Base-by-base conservation (phyloP, 2,888 invertebrate genomes). In the Choristoneura rosaceana region DNA sequence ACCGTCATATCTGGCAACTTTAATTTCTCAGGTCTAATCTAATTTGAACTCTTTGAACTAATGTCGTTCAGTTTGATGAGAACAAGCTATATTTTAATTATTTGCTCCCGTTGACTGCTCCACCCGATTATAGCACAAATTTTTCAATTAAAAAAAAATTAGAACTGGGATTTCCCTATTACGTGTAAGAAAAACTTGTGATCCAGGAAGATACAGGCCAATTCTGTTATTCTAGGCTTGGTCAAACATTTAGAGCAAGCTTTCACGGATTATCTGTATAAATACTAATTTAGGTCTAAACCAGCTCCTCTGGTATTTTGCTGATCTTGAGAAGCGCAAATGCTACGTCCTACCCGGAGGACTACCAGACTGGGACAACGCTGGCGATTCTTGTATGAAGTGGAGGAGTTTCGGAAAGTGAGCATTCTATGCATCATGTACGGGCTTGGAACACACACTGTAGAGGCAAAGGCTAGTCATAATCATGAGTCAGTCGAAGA, bases 261-360 rank as follows among this genome's bases (percentile, higher is more conserved):
- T 55, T 43, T 15, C 9, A n/a, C 15, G 15, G 8, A 12, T 55
- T 25, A 25, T 25, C 25, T 25, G 3, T 25, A 12, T 55, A 17
- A 25, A 25, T 5, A 55, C 55, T 7, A 55, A 14, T 67, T 15
- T 67, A 96, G 96, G 96, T 80, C 90, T 97, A 73, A 97, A 99
- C 93, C 99, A 99, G 90, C 90, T 98, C 66, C 95, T 99, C 69
- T 99, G 99, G 99, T 98, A 98, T 86, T 98, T 98, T 86, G 98
- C 98, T 43, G 97, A 98, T 76, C 89, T 98, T 87, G 98, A 98
- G 88, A 96, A 96, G 82, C 93, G 95, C 68, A 97, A 97, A 85
- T 98, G 98, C 85, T 98, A 96, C 87, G 95, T 95, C 8, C 87
- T 96, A 50, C 96, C 96, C 0, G 96, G 95, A 33, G 96, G 96